These are phyloP conservation scores for Petrocephalus zakoni DNA, from an alignment of 2,113 vertebrate genomes.

Conservation along the genomic window DNA sequence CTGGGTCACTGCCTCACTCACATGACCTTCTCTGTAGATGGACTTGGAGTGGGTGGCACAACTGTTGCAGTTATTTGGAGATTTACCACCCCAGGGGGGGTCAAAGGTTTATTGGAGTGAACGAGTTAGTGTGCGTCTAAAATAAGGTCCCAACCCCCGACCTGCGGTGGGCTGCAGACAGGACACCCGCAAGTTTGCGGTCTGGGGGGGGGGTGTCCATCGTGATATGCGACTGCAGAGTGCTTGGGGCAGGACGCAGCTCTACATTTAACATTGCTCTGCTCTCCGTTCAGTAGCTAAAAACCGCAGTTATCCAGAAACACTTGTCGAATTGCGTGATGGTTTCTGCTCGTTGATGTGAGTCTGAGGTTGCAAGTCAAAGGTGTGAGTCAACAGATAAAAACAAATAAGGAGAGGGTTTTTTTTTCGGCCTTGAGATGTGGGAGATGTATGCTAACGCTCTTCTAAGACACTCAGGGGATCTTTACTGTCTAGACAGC, in stretches of 20 bases:
- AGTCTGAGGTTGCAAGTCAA: neutral
- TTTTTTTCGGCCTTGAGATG: slow-evolving; percentile 5
- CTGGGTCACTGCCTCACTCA: slow-evolving; percentile 60
- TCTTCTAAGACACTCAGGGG: slow-evolving; percentile 36
- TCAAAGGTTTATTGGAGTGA: slow-evolving; percentile 58
- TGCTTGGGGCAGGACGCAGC: neutral
- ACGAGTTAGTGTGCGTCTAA: slow-evolving; percentile 50
- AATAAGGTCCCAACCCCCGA: slow-evolving; percentile 51
- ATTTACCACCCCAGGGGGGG: slow-evolving; percentile 46
- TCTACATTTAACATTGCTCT: neutral
- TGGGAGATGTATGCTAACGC: slow-evolving; percentile 12
- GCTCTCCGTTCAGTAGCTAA: neutral
- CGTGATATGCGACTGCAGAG: neutral
- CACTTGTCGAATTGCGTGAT: neutral
- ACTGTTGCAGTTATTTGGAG: slow-evolving; percentile 50
- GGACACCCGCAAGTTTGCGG: neutral
- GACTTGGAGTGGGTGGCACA: slow-evolving; percentile 56
- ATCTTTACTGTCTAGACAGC: slow-evolving; percentile 55
- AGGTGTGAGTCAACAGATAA: neutral
- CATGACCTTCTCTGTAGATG: slow-evolving; percentile 51
- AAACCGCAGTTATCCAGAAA: neutral
- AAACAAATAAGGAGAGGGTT: neutral
- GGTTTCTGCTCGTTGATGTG: neutral
- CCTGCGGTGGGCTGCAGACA: slow-evolving; percentile 29
- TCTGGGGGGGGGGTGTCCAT: neutral